A percentile compares a stretch with the other conserved stretches of the same genome.
Conservation (phyloP, 1,140 invertebrate species). For the Campoletis sonorensis region DNA sequence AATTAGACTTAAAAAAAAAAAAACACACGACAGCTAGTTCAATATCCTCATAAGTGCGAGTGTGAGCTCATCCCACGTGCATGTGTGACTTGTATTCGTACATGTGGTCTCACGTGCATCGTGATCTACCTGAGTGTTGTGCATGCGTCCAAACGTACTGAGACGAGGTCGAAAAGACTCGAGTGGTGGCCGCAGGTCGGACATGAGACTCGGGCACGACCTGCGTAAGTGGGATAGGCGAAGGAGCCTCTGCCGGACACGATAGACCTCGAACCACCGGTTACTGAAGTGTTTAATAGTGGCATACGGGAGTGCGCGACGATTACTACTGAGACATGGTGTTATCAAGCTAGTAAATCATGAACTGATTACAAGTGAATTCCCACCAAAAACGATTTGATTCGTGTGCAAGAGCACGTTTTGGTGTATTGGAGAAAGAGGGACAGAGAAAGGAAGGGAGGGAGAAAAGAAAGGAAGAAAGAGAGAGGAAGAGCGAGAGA, state of each 20-base stretch:
- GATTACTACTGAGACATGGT: neutral
- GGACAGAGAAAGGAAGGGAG: neutral
- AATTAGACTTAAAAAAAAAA: neutral
- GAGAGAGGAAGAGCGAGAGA: too few species aligned
- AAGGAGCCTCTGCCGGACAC: slow-evolving; percentile 25
- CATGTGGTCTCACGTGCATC: slow-evolving; percentile 46
- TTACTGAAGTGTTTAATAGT: slow-evolving; percentile 25
- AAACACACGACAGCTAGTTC: neutral
- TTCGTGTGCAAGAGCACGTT: neutral
- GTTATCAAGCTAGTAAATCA: neutral
- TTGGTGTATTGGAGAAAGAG: slow-evolving; percentile 3
- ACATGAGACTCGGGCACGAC: slow-evolving; percentile 47
- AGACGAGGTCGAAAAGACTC: slow-evolving; percentile 1
- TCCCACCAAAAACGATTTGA: slow-evolving; percentile 1
- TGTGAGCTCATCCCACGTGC: neutral
- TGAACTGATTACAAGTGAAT: neutral
- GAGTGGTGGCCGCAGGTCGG: slow-evolving; percentile 34
- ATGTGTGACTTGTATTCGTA: slow-evolving; percentile 43
- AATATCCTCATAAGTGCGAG: slow-evolving; percentile 14
- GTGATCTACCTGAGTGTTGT: slow-evolving; percentile 18
- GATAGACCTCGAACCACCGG: slow-evolving; percentile 7
- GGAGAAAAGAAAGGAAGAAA: neutral
- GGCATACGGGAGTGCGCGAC: neutral
- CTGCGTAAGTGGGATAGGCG: slow-evolving; percentile 51
- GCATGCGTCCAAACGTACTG: slow-evolving; percentile 26